These are phyloP conservation scores for Melopsittacus undulatus DNA, from an alignment of 2,797 vertebrate genomes.

Conservation along the genomic window DNA sequence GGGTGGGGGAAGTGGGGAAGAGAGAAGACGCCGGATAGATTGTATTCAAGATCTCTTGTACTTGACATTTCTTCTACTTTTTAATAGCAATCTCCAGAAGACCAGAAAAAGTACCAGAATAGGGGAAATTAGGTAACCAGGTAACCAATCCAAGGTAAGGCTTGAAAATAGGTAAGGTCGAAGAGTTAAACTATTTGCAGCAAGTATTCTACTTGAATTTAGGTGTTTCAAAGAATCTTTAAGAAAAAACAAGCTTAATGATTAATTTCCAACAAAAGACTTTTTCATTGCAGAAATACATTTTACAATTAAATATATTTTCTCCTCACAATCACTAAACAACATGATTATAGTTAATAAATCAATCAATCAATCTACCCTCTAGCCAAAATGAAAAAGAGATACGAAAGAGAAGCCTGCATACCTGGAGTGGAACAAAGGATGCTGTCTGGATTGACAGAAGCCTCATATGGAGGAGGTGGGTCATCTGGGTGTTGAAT, in stretches of 20 bases:
- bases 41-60: neutral
- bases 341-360: neutral
- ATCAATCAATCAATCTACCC: neutral
- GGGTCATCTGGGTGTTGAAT: conserved; percentile 96
- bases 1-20: conserved; percentile 20
- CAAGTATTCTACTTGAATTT: neutral
- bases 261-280: neutral
- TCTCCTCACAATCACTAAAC: neutral
- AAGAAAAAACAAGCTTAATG: neutral
- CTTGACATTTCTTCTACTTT: conserved; percentile 24
- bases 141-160: neutral
- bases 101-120: neutral
- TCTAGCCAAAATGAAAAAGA: neutral
- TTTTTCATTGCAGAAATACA: neutral
- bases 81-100: neutral
- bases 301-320: neutral
- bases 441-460: conserved; percentile 91
- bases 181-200: neutral
- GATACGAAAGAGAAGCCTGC: neutral
- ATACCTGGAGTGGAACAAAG: conserved; percentile 91
- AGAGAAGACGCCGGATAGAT: neutral
- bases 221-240: neutral
- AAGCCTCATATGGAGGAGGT: conserved; percentile 95
- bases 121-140: neutral
- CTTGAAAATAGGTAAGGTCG: neutral